Conservation (phyloP, 2,797 vertebrate species). For the Cottoperca gobio region DNA sequence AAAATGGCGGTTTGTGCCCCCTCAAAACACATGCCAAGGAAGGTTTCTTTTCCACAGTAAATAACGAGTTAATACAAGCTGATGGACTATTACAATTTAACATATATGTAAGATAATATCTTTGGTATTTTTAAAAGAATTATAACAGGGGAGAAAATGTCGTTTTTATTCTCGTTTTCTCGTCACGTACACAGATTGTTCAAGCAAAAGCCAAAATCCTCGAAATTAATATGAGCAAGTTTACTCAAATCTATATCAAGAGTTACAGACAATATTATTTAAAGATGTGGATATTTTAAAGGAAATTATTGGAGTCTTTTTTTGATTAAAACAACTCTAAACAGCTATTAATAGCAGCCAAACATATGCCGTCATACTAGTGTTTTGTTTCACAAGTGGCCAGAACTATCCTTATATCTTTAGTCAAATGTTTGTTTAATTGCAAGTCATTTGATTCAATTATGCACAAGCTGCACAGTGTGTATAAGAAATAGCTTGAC, state of each 20-base stretch:
- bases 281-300: constrained; percentile 24
- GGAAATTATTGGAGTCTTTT: neutral
- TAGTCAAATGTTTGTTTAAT: constrained; percentile 16
- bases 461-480: neutral
- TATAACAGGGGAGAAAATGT: neutral
- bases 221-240: constrained; percentile 8
- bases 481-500: neutral
- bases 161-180: constrained; percentile 25
- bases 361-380: neutral
- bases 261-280: neutral
- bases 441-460: neutral
- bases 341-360: constrained; percentile 9
- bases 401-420: constrained; percentile 1
- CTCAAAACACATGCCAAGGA: constrained; percentile 48
- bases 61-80: constrained; percentile 3
- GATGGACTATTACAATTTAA: neutral
- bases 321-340: constrained; percentile 12
- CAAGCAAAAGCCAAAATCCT: constrained; percentile 29
- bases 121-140: neutral
- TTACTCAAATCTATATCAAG: neutral
- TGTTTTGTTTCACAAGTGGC: constrained; percentile 27
- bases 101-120: neutral
- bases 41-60: constrained; percentile 12
- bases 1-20: constrained; percentile 85
- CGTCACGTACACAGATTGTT: neutral